Percentiles rank a stretch among this genome's conserved stretches.
Conservation (phyloP, 92 coral and sea anemone genomes). For the Muricea muricata region DNA sequence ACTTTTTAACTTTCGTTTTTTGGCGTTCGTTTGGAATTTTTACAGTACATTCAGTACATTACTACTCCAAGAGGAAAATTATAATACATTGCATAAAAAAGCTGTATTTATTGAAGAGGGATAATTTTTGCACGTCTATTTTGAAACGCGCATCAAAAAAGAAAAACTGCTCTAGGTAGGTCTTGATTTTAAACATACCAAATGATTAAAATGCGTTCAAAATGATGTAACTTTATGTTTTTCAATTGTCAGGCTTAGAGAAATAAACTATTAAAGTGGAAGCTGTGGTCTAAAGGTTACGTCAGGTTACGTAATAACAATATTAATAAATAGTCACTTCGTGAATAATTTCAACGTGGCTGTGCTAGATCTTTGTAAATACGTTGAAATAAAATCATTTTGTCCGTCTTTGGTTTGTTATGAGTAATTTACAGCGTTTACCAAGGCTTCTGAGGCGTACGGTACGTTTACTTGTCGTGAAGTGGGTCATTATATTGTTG, state of each 20-base stretch:
- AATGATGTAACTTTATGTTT: too few species aligned
- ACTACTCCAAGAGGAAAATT: background rate
- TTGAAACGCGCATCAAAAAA: too few species aligned
- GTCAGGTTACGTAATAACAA: background rate
- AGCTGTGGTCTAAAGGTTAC: background rate
- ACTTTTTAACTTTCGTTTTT: too few species aligned
- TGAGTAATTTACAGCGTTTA: conserved; percentile 28
- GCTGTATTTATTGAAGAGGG: too few species aligned
- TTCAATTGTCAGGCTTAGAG: background rate
- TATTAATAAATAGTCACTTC: background rate
- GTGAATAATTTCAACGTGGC: background rate
- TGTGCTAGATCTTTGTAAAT: background rate
- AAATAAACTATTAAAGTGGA: background rate
- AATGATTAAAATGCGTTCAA: too few species aligned
- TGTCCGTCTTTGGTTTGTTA: background rate
- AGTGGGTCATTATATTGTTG: background rate
- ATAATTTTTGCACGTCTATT: too few species aligned
- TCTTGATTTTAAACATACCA: too few species aligned
- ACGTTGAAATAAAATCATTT: conserved; percentile 3
- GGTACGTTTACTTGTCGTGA: background rate
- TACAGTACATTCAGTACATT: too few species aligned
- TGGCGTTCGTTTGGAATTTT: too few species aligned
- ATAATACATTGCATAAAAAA: too few species aligned
- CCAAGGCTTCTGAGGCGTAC: conserved; percentile 28
- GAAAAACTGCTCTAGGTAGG: too few species aligned